These are phyloP conservation scores for Mechanitis mazaeus DNA, from an alignment of 2,888 invertebrate genomes.

Conservation along the genomic window DNA sequence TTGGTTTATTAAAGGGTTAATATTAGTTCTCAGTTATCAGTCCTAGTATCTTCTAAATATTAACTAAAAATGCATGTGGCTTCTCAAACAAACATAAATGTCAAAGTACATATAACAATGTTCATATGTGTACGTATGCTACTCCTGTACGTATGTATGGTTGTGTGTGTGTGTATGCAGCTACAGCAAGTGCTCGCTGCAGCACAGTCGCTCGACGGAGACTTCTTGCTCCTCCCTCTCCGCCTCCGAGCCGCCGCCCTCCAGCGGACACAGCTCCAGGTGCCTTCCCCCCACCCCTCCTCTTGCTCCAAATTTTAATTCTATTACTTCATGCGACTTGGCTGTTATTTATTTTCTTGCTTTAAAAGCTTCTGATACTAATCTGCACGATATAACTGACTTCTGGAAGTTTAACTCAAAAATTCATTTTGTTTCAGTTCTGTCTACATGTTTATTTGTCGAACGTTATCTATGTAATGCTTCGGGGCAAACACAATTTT, in stretches of 20 bases:
- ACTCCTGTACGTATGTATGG: slow-evolving; percentile 12
- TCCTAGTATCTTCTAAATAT: too few relatives aligned
- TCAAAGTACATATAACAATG: too few relatives aligned
- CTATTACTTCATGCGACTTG: neutral
- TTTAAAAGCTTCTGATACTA: neutral
- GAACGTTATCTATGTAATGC: too few relatives aligned
- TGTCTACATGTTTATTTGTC: too few relatives aligned
- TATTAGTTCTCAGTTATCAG: too few relatives aligned
- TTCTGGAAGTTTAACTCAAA: neutral
- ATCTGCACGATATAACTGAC: neutral
- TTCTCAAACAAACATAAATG: too few relatives aligned
- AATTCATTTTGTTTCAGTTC: too few relatives aligned
- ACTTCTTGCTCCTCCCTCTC: slow-evolving; percentile 59
- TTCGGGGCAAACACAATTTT: too few relatives aligned
- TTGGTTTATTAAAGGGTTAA: too few relatives aligned
- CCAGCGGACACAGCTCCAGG: slow-evolving; percentile 50
- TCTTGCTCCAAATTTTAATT: neutral
- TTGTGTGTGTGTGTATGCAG: slow-evolving; percentile 38
- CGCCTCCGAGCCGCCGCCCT: slow-evolving; percentile 49
- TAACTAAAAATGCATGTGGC: too few relatives aligned
- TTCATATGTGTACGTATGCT: neutral
- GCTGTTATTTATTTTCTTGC: neutral
- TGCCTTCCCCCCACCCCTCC: slow-evolving; percentile 28
- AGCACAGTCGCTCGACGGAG: slow-evolving; percentile 66
- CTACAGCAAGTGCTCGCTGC: slow-evolving; percentile 70